Base-by-base conservation (phyloP, 2,888 invertebrate species). In the Tromatobia lineatoria region DNA sequence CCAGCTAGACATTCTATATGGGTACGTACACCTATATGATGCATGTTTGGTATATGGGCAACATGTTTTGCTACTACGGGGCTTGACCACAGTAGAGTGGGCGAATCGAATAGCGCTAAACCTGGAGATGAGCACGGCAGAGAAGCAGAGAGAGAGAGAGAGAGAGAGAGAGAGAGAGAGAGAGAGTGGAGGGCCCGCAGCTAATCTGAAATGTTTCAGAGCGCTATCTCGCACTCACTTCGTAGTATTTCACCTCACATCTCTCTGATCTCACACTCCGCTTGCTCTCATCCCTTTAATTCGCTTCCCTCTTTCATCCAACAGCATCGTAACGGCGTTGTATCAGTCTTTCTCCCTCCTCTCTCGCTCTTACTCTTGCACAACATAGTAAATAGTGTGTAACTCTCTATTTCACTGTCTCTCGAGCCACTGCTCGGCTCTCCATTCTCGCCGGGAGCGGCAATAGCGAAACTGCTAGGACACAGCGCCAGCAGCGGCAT, bases 331-430 rank as follows among this genome's bases (percentile, higher is more conserved):
- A 64, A 64, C 64, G 20, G 23, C 23, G 13, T 25, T 57, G 23
- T 64, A 23, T 34, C 66, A 15, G 13, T 59, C 54, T 25, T 67
- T 50, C 47, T 25, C 52, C 20, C 29, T 23, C 25, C n/a, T 45
- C 42, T 38, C 57, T 18, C 15, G 3, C 57, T 8, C n/a, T 45
- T 23, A 1, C 45, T 4, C 47, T 13, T 42, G 13, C 15, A 15
- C 6, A 45, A 23, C 38, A 20, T 18, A 64, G 52, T 29, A 18
- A 59, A 42, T 54, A 57, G 79, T 57, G 59, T 73, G 23, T 57
- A 80, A 80, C 73, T 80, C 69, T 73, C 79, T 80, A 73, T 73
- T 80, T 73, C 73, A 80, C 79, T 80, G 73, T 73, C 79, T 73
- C 79, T 67, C 66, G 64, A 80, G 66, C 73, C 50, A 66, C 79